Evolutionary conservation across 2,113 vertebrate species (phyloP), one percentile per base, ranked within the genome.

Genomic region (Myotis davidii): DNA sequence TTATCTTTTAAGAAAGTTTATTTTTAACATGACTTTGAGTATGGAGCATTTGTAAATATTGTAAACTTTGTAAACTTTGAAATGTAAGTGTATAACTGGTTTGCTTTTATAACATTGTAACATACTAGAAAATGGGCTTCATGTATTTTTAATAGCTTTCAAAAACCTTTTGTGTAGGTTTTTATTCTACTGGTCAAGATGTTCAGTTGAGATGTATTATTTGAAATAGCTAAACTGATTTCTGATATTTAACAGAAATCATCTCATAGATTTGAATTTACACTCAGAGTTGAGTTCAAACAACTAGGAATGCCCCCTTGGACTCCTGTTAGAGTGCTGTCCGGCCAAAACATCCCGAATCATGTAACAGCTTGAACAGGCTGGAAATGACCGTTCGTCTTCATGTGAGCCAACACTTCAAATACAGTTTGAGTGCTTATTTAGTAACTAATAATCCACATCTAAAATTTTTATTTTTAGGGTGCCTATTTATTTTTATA

Each of bases 401-500:
- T 96, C 89, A 88, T 98, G 93, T 97, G 96, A 97, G 69, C 97
- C 72, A 95, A 94, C 86, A 98, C 94, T 98, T 95, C 94, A 85
- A 88, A 69, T 96, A 85, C 42, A 97, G 95, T 96, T 0, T 34
- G 89, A 96, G 32, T 90, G 52, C 25, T 85, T 97, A 95, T 95
- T 97, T 98, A 91, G 94, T 97, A 94, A 97, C 82, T 94, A 65
- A 72, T 91, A 81, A 97, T 97, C 91, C 76, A 96, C 52, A 73
- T 87, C 32, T 85, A 52, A 96, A 94, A 87, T 88, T 96, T 95
- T 97, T 97, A 97, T 94, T 98, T 97, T 88, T 97, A 97, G 96
- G 95, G 96, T 98, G 97, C 97, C 97, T 98, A 97, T 98, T 98
- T 98, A 98, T 98, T 98, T 98, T 98, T 98, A 97, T 96, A 97